Base-by-base conservation (phyloP, 2,888 invertebrate genomes). In the Xylophagus ater region DNA sequence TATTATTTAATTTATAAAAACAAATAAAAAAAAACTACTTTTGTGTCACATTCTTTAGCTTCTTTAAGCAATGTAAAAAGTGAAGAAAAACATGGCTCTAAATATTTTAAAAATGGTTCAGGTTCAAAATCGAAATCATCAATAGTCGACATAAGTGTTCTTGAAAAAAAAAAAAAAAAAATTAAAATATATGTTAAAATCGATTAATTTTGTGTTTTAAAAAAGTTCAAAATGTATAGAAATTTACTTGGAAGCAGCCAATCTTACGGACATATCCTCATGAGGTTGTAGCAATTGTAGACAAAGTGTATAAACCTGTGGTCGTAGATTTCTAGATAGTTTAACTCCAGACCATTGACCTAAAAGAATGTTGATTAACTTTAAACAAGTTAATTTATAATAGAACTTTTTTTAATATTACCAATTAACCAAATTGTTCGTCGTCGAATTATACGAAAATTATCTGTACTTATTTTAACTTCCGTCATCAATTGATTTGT, bases 41-140 rank as follows among this genome's bases (percentile, higher is more conserved):
- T 94, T 2, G 90, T 89, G 62, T 94, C 93, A 66, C 89, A 90
- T 66, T 92, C 90, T 47, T 77, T 74, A 0, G 85, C 84, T 59
- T 89, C 87, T 58, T 87, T 85, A 52, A 96, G 67, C 47, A 96
- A 70, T 42, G 75, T 72, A 64, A 90, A 92, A 9, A 93, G 70
- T 37, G 84, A 72, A 41, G 78, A 74, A 55, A 92, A 88, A 4
- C 79, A 73, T 18, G 80, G 72, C 42, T 85, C 80, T 45, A 90
- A 72, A 62, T 78, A 92, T 14, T 87, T 86, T 45, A 81, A 70
- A 60, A 94, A 93, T 57, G 85, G 80, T 45, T 87, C 84, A 1
- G 80, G 74, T 53, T 81, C 79, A 65, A 94, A 96, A 56, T 89
- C 87, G 67, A 93, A 93, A 63, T 92, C 92, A 53, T 93, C 90